Conservation (phyloP, 2,797 vertebrate genomes). For the Cossypha polioptera region DNA sequence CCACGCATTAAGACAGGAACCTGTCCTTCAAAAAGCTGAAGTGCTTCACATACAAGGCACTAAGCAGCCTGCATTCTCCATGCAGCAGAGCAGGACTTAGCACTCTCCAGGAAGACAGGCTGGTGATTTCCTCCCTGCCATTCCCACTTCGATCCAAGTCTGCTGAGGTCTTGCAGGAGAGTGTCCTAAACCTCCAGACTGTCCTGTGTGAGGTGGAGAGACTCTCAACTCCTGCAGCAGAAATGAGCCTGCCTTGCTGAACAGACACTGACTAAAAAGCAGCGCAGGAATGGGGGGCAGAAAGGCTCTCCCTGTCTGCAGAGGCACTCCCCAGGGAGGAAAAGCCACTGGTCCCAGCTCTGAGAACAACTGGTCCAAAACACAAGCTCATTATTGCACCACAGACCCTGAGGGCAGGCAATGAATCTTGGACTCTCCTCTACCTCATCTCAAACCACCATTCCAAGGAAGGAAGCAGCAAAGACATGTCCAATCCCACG, state of each 20-base stretch:
- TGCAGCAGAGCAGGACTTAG: neutral
- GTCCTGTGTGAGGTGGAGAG: accelerated
- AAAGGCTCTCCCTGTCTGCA: neutral
- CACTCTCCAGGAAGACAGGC: neutral
- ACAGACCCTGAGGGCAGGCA: neutral
- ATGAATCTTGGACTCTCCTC: neutral
- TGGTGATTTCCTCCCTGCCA: neutral
- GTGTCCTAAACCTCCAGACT: neutral
- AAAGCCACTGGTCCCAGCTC: neutral
- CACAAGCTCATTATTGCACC: neutral
- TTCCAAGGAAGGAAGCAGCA: neutral
- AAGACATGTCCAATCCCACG: neutral
- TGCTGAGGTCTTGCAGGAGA: neutral
- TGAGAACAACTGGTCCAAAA: neutral
- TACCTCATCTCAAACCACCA: neutral
- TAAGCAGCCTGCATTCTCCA: neutral
- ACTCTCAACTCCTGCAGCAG: neutral
- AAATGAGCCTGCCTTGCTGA: neutral
- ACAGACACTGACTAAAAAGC: neutral
- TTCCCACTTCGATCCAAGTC: neutral
- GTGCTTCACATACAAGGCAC: neutral
- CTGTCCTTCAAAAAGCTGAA: neutral
- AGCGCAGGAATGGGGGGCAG: neutral
- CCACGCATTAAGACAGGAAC: neutral
- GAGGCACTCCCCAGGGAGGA: neutral